A percentile compares a stretch with the other conserved stretches of the same genome.
phyloP scores from a whole-genome alignment of 2,888 invertebrate species.

The Phortica magna region DNA sequence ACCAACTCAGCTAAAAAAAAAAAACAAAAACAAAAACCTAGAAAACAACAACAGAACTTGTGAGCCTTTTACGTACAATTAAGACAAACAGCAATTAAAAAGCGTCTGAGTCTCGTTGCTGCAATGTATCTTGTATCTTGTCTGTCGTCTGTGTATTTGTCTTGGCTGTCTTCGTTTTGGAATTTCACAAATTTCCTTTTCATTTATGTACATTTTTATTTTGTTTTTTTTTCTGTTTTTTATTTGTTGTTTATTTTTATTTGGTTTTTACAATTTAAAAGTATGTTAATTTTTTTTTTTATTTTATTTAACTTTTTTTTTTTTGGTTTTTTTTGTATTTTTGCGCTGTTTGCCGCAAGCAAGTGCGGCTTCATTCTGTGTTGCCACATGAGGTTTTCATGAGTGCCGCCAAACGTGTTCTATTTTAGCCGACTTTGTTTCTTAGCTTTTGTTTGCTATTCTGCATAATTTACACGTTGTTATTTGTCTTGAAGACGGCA shows the following conservation, averaged over 20 bases:
- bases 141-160: slow-evolving; percentile 46
- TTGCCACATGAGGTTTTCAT: slow-evolving; percentile 53
- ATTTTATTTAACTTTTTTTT: slow-evolving; percentile 47
- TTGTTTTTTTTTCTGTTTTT: slow-evolving; percentile 31
- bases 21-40: background rate
- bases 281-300: slow-evolving; percentile 12
- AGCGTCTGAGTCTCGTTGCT: slow-evolving; percentile 23
- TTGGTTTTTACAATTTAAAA: slow-evolving; percentile 39
- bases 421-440: slow-evolving; percentile 42
- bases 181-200: slow-evolving; percentile 66
- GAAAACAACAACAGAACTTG: background rate
- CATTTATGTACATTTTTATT: slow-evolving; percentile 51
- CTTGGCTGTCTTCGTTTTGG: slow-evolving; percentile 61
- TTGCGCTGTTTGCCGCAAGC: slow-evolving; percentile 64
- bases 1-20: background rate
- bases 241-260: slow-evolving; percentile 49
- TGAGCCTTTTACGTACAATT: slow-evolving; percentile 45
- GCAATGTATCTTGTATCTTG: slow-evolving; percentile 41
- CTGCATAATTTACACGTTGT: slow-evolving; percentile 17
- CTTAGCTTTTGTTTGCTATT: slow-evolving; percentile 20
- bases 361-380: no score
- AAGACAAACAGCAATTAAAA: slow-evolving; percentile 50
- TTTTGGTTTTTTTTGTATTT: slow-evolving; percentile 42
- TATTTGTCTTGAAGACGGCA: background rate
- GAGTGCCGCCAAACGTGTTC: slow-evolving; percentile 52